phyloP scores from a whole-genome alignment of 2,113 vertebrate genomes.

The Scolopax mira region DNA sequence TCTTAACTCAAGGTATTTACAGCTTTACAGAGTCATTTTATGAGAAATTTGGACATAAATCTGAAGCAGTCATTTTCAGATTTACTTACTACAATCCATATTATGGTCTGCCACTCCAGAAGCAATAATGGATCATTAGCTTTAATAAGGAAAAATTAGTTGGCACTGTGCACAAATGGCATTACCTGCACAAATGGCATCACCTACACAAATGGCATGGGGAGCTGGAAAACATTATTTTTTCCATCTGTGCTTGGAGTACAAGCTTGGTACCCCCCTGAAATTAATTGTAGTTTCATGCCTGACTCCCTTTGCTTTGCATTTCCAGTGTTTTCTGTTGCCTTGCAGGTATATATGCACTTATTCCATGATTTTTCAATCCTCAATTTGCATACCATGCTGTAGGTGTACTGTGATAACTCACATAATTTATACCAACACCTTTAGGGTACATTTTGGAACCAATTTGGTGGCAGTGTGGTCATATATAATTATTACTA shows the following conservation, averaged over 20 bases:
- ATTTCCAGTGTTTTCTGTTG: background rate
- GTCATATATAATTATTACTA: background rate
- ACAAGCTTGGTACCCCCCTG: background rate
- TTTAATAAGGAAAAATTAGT: slow-evolving; percentile 21
- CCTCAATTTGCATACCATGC: background rate
- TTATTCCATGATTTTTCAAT: background rate
- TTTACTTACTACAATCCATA: background rate
- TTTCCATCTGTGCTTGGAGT: background rate
- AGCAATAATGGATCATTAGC: background rate
- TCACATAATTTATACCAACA: background rate
- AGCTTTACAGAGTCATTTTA: background rate
- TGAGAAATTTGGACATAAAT: background rate
- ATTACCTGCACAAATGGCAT: background rate
- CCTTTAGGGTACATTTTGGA: background rate
- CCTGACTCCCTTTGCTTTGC: background rate
- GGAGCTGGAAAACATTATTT: background rate
- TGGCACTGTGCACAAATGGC: background rate
- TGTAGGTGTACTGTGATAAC: background rate
- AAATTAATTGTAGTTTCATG: background rate
- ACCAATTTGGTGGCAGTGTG: background rate
- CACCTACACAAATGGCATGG: background rate
- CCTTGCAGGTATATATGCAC: background rate
- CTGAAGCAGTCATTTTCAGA: background rate
- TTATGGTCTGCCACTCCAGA: background rate
- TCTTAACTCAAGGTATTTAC: background rate